Evolutionary conservation across 1,140 invertebrate species (phyloP).

Genomic region (Gryon sp.): DNA sequence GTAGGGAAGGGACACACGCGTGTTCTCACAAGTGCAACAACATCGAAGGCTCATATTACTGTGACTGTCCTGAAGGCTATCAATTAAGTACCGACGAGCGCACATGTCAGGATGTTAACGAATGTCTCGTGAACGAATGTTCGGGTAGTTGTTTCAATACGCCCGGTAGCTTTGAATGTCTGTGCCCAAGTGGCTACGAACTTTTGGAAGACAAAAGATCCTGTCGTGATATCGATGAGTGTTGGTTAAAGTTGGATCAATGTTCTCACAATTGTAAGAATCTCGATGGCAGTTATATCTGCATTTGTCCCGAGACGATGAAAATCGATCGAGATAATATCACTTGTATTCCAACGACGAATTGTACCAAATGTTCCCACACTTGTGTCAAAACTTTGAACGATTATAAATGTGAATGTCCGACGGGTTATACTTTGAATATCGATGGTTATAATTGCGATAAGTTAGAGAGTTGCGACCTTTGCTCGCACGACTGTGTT

Average conservation of each 20-base stretch:
- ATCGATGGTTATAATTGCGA: constrained; percentile 75
- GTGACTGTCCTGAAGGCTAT: constrained; percentile 83
- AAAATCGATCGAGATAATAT: constrained; percentile 75
- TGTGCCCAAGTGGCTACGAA: constrained; percentile 74
- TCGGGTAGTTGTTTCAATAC: constrained; percentile 82
- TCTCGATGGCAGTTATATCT: constrained; percentile 82
- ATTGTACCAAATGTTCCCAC: constrained; percentile 78
- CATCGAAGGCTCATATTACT: constrained; percentile 82
- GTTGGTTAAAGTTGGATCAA: constrained; percentile 57
- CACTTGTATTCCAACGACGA: constrained; percentile 77
- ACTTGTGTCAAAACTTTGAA: constrained; percentile 76
- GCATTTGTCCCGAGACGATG: constrained; percentile 80
- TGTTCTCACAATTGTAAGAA: constrained; percentile 85
- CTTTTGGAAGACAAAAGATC: constrained; percentile 72
- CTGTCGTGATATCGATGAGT: constrained; percentile 80
- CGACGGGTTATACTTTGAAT: constrained; percentile 69
- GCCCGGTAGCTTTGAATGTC: constrained; percentile 79
- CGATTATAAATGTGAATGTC: constrained; percentile 68
- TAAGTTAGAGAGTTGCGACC: constrained; percentile 84
- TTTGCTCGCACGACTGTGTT: constrained; percentile 83
- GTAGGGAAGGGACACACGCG: constrained; percentile 68
- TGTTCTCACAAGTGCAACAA: constrained; percentile 82
- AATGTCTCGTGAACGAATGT: constrained; percentile 80
- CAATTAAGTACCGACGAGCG: constrained; percentile 76
- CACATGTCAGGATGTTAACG: constrained; percentile 83